Conservation (phyloP, 2,888 invertebrate species). For the Callinectes sapidus region DNA sequence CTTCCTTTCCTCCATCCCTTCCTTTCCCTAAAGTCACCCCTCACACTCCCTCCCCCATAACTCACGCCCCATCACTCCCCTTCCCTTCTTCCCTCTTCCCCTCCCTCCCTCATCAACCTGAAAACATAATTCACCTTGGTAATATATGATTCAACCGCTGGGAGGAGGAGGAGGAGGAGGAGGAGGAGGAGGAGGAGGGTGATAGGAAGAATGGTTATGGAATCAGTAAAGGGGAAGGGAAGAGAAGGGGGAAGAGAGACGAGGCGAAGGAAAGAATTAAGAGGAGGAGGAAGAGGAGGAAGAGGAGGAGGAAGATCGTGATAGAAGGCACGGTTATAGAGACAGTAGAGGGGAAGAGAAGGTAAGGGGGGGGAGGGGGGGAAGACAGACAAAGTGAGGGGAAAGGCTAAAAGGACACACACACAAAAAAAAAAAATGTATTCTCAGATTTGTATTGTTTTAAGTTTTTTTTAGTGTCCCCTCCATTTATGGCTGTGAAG, state of each 20-base stretch:
- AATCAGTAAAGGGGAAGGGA: background rate
- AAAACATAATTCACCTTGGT: constrained; percentile 13
- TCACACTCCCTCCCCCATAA: background rate
- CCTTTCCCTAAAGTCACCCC: background rate
- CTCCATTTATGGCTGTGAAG: background rate
- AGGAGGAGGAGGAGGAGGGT: background rate
- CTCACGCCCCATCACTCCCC: constrained; percentile 17
- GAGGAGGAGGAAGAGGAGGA: background rate
- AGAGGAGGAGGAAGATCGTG: background rate
- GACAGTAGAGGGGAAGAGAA: background rate
- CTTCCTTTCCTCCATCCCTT: background rate
- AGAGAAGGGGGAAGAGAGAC: background rate
- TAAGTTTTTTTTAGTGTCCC: background rate
- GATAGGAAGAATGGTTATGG: background rate
- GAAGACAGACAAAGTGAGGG: background rate
- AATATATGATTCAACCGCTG: constrained; percentile 26
- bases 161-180: background rate
- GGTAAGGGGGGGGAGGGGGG: too few relatives aligned
- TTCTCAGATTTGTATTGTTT: background rate
- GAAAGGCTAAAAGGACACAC: too few relatives aligned
- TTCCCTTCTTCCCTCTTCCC: background rate
- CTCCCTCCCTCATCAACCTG: background rate
- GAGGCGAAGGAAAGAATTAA: background rate
- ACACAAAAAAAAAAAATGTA: background rate
- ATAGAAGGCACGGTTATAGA: background rate